phyloP scores from a whole-genome alignment of 2,888 invertebrate species.

The Drosophila austrosaltans region DNA sequence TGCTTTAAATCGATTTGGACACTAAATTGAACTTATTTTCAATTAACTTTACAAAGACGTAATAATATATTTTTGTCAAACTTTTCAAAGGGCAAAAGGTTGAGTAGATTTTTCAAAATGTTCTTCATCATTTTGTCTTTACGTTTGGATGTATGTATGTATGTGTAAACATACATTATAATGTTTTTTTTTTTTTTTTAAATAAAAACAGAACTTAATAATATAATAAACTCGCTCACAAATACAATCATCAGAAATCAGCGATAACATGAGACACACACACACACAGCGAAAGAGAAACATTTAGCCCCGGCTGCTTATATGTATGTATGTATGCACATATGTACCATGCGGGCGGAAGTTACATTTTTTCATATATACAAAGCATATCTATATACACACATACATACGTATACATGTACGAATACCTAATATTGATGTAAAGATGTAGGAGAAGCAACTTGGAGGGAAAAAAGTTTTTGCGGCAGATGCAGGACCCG shows the following conservation, averaged over 20 bases:
- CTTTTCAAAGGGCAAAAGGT: constrained; percentile 3
- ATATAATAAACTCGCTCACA: constrained; percentile 5
- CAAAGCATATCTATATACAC: background rate
- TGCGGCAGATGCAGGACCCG: constrained; percentile 1
- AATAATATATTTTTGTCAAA: background rate
- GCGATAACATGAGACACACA: constrained; percentile 8
- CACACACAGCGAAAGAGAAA: background rate
- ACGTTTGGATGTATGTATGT: background rate
- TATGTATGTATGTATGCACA: background rate
- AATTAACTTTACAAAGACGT: background rate
- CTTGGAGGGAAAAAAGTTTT: background rate
- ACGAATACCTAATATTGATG: constrained; percentile 27
- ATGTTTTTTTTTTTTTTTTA: background rate
- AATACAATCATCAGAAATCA: constrained; percentile 3
- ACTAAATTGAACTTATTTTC: too few species aligned
- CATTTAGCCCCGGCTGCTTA: background rate
- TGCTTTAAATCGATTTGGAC: background rate
- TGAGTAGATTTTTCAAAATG: background rate
- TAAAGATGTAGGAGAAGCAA: constrained; percentile 33
- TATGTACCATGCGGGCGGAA: constrained; percentile 15
- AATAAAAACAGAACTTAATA: constrained; percentile 33
- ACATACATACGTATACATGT: constrained; percentile 4
- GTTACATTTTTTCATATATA: constrained; percentile 11
- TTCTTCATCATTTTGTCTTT: background rate
- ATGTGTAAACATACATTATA: constrained; percentile 18